Evolutionary conservation across 2,113 vertebrate species (phyloP).

Genomic region (Nannobrachium achirus): DNA sequence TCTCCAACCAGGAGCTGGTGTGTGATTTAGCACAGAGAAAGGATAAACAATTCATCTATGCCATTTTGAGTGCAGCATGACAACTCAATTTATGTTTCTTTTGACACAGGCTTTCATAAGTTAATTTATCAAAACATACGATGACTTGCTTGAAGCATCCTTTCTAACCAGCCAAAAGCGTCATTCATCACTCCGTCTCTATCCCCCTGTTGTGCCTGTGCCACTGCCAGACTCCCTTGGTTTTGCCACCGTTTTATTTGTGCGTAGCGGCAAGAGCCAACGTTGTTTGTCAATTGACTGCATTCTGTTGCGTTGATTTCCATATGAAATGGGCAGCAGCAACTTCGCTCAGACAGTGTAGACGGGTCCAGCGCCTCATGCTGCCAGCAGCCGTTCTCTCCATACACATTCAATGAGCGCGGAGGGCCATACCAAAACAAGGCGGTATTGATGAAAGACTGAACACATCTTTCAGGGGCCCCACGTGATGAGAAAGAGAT

Average conservation of each 20-base stretch:
- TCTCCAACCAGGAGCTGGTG: slow-evolving; percentile 27
- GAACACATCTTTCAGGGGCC: slow-evolving; percentile 60
- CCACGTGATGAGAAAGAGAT: slow-evolving; percentile 66
- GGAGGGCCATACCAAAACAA: slow-evolving; percentile 71
- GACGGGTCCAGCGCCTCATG: slow-evolving; percentile 61
- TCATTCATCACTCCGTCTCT: slow-evolving; percentile 59
- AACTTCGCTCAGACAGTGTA: slow-evolving; percentile 72
- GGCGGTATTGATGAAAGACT: slow-evolving; percentile 70
- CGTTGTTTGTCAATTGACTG: slow-evolving; percentile 85
- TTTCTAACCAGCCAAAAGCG: slow-evolving; percentile 41
- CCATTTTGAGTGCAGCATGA: slow-evolving; percentile 23
- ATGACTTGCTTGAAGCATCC: slow-evolving; percentile 23
- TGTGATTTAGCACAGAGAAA: slow-evolving; percentile 23
- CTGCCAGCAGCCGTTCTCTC: slow-evolving; percentile 71
- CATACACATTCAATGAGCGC: slow-evolving; percentile 58
- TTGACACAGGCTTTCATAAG: slow-evolving; percentile 26
- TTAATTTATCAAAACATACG: slow-evolving; percentile 13
- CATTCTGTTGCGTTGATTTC: slow-evolving; percentile 83
- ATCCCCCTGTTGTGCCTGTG: slow-evolving; percentile 51
- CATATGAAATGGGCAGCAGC: slow-evolving; percentile 83
- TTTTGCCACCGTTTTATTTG: slow-evolving; percentile 62
- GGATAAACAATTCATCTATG: slow-evolving; percentile 27
- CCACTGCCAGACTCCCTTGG: slow-evolving; percentile 50
- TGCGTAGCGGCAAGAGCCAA: slow-evolving; percentile 73
- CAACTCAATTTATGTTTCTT: slow-evolving; percentile 42